phyloP scores from a whole-genome alignment of 2,113 vertebrate genomes.

The Odobenus rosmarus region DNA sequence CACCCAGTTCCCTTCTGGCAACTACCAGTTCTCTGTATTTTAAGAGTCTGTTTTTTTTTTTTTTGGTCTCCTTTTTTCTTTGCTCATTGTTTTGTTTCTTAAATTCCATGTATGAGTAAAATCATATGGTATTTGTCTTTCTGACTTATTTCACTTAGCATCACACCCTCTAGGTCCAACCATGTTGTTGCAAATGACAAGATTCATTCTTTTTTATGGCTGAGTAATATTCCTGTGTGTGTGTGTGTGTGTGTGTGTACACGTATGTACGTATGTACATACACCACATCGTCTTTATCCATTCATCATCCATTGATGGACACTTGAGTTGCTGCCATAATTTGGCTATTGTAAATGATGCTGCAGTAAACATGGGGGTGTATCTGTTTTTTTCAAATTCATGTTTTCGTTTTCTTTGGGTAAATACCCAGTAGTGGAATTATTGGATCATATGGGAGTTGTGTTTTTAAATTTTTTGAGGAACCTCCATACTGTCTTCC shows the following conservation, averaged over 20 bases:
- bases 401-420: neutral
- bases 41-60: neutral
- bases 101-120: neutral
- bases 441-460: neutral
- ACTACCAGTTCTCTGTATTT: neutral
- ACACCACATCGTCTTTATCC: neutral
- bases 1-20: neutral
- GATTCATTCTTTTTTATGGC: neutral
- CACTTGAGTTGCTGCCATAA: neutral
- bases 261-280: neutral
- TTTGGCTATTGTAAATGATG: neutral
- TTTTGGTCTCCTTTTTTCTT: neutral
- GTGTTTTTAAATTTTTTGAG: neutral
- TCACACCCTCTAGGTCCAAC: neutral
- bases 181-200: neutral
- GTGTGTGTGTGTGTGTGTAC: neutral
- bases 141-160: neutral
- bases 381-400: neutral
- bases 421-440: neutral
- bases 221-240: neutral
- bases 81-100: neutral
- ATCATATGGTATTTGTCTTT: neutral
- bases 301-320: neutral
- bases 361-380: neutral
- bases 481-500: neutral